A percentile compares a stretch with the other conserved stretches of the same genome.
Conservation (phyloP, 30 jellyfish, hydroid and myxozoan species). For the Chironex yamaguchii region DNA sequence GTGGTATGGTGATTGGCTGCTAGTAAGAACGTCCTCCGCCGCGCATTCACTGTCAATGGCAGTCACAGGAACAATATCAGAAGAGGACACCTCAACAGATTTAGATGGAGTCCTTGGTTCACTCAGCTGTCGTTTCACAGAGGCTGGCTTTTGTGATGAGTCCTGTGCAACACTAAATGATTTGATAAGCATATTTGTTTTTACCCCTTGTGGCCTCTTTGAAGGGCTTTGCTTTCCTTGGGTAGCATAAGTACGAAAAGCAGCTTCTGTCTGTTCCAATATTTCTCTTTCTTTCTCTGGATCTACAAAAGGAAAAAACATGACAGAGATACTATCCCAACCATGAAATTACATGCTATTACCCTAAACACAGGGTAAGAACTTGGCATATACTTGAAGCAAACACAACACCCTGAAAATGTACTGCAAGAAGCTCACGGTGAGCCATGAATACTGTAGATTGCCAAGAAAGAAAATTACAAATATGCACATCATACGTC, state of each 20-base stretch:
- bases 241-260: constrained; percentile 57
- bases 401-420: no score
- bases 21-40: not conserved
- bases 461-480: no score
- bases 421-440: no score
- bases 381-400: no score
- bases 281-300: constrained; percentile 73
- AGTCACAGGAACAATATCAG: not conserved
- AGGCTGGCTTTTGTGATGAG: not conserved
- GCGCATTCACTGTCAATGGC: not conserved
- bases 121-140: not conserved
- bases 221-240: constrained; percentile 34
- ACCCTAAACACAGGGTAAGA: no score
- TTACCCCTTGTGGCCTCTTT: constrained; percentile 41
- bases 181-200: constrained; percentile 62
- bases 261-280: constrained; percentile 78
- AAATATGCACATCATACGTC: no score
- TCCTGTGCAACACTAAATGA: constrained; percentile 61
- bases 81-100: not conserved
- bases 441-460: no score
- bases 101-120: not conserved
- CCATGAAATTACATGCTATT: no score
- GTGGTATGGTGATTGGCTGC: not conserved
- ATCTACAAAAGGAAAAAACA: no score
- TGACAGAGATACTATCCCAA: no score